These are phyloP conservation scores for Melanaphis sacchari DNA, from an alignment of 1,140 invertebrate genomes.

Conservation along the genomic window DNA sequence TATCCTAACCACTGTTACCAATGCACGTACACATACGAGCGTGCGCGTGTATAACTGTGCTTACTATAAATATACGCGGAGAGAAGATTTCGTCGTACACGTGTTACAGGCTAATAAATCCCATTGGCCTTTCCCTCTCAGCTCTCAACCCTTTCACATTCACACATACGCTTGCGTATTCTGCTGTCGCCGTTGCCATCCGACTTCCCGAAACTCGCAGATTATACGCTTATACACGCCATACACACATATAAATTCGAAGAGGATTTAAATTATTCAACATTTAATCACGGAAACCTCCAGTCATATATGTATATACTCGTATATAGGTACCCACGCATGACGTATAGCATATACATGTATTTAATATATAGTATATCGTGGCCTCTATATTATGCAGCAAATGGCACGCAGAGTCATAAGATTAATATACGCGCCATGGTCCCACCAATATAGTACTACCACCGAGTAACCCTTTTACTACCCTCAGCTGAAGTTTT, in stretches of 20 bases:
- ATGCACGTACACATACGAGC: background rate
- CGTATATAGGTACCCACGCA: background rate
- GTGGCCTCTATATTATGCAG: constrained; percentile 43
- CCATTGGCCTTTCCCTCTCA: constrained; percentile 18
- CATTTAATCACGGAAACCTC: constrained; percentile 39
- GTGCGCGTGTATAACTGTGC: background rate
- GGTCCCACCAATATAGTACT: background rate
- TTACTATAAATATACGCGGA: constrained; percentile 6
- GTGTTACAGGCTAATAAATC: constrained; percentile 55
- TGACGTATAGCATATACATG: background rate
- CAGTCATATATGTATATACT: background rate
- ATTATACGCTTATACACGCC: background rate
- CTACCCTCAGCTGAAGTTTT: background rate
- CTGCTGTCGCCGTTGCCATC: background rate
- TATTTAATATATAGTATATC: background rate
- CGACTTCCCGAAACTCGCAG: background rate
- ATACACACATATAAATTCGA: background rate
- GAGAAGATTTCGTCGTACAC: constrained; percentile 56
- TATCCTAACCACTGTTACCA: background rate
- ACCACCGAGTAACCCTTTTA: background rate
- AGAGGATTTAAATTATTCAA: constrained; percentile 50
- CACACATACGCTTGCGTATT: background rate
- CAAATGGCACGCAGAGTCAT: background rate
- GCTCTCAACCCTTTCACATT: constrained; percentile 32
- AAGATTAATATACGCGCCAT: constrained; percentile 28